A percentile compares a stretch with the other conserved stretches of the same genome.
These are phyloP conservation scores for Drosophila equinoxialis DNA, from an alignment of 1,140 invertebrate species.

Conservation along the genomic window DNA sequence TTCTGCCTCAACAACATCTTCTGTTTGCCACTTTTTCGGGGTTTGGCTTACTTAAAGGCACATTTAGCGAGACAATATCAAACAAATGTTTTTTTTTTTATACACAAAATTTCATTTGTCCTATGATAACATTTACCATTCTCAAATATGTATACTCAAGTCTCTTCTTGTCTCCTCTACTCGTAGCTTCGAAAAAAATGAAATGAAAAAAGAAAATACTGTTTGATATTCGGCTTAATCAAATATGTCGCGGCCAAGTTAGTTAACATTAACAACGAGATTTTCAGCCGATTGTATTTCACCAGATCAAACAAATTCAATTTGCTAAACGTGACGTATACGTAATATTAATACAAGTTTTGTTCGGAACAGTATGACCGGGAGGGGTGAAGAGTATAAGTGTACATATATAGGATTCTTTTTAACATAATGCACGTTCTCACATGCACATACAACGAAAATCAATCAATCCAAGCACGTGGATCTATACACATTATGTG, in stretches of 20 bases:
- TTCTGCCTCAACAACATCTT: constrained; percentile 17
- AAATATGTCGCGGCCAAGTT: background rate
- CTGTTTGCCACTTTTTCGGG: constrained; percentile 8
- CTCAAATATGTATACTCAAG: background rate
- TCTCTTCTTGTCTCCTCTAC: too few species aligned
- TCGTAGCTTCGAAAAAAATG: background rate
- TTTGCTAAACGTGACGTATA: background rate
- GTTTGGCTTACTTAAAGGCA: background rate
- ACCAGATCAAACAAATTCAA: background rate
- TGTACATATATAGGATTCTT: background rate
- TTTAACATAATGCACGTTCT: background rate
- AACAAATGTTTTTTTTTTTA: background rate
- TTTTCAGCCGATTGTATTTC: too few species aligned
- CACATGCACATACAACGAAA: background rate
- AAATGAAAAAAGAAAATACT: background rate
- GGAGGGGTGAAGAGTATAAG: too few species aligned
- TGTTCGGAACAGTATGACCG: too few species aligned
- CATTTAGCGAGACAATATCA: constrained; percentile 5
- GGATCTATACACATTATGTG: background rate
- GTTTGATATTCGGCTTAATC: background rate
- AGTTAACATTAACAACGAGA: too few species aligned
- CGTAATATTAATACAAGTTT: background rate
- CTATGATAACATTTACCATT: background rate
- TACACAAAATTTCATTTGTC: background rate
- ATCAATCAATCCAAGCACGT: background rate